Evolutionary conservation across 1,140 invertebrate genomes (phyloP).

Genomic region (Goniozus legneri): DNA sequence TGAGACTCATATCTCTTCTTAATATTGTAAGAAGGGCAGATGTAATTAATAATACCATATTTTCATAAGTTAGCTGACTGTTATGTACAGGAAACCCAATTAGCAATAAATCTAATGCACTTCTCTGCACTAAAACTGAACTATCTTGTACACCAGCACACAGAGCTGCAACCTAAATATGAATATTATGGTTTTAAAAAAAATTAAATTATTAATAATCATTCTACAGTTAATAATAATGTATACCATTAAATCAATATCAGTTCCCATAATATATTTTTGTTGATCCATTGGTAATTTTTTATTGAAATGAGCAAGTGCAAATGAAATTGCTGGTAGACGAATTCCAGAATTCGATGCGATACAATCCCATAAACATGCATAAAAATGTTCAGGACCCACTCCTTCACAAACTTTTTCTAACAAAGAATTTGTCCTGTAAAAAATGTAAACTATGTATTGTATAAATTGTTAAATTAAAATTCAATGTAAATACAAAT

Average conservation of each 20-base stretch:
- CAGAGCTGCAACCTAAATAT: slow-evolving; percentile 60
- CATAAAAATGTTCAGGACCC: slow-evolving; percentile 77
- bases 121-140: slow-evolving; percentile 82
- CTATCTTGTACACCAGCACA: slow-evolving; percentile 76
- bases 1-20: slow-evolving; percentile 88
- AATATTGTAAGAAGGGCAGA: slow-evolving; percentile 81
- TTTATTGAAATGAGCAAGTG: slow-evolving; percentile 80
- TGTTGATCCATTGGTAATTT: slow-evolving; percentile 82
- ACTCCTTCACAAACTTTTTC: slow-evolving; percentile 81
- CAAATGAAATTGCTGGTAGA: slow-evolving; percentile 78
- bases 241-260: slow-evolving; percentile 78
- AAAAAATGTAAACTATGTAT: too few relatives aligned
- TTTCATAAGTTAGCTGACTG: slow-evolving; percentile 68
- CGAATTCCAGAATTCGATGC: slow-evolving; percentile 80
- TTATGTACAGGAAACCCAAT: slow-evolving; percentile 85
- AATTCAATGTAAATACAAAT: too few relatives aligned
- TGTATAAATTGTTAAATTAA: too few relatives aligned
- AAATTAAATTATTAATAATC: not conserved
- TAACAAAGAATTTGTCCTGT: slow-evolving; percentile 70
- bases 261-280: slow-evolving; percentile 80
- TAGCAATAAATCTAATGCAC: slow-evolving; percentile 80
- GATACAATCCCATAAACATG: slow-evolving; percentile 86
- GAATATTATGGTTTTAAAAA: slow-evolving; percentile 4
- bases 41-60: slow-evolving; percentile 76
- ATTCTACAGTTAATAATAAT: slow-evolving; percentile 2